Percentiles rank a stretch among this genome's conserved stretches.
Evolutionary conservation across 1,140 invertebrate genomes (phyloP).

Genomic region (Phymastichus coffea): DNA sequence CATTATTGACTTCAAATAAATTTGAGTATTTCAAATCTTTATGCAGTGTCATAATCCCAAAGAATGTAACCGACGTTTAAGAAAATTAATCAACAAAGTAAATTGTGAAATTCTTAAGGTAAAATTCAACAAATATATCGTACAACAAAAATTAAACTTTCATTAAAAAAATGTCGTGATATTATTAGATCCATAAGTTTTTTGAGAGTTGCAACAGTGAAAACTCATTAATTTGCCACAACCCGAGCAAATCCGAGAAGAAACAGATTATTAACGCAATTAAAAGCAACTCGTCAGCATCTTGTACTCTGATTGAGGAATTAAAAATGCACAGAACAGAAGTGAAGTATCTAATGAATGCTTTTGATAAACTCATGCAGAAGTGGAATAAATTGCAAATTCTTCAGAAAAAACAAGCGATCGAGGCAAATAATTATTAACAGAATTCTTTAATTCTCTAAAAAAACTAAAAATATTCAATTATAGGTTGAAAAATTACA

Average conservation of each 20-base stretch:
- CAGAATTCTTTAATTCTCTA: background rate
- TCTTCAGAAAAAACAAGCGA: background rate
- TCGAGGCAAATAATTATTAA: conserved; percentile 8
- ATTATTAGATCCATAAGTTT: background rate
- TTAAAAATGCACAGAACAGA: conserved; percentile 9
- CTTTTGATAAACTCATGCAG: background rate
- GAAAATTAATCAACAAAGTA: conserved; percentile 1
- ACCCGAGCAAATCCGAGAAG: conserved; percentile 8
- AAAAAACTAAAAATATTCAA: background rate
- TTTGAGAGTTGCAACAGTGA: background rate
- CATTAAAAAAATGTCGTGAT: too few relatives aligned
- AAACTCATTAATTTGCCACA: background rate
- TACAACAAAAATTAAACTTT: too few relatives aligned
- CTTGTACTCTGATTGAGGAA: conserved; percentile 6
- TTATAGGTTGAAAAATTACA: conserved; percentile 7
- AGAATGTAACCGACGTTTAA: conserved; percentile 1
- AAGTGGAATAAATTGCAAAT: conserved; percentile 1
- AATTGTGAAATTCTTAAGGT: conserved; percentile 7
- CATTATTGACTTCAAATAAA: too few relatives aligned
- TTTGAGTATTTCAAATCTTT: too few relatives aligned
- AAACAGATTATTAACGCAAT: background rate
- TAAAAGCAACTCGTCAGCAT: background rate
- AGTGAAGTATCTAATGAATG: background rate
- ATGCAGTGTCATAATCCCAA: conserved; percentile 2
- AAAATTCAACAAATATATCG: too few relatives aligned